These are phyloP conservation scores for Tigriopus japonicus DNA, from an alignment of 1,140 invertebrate species.

Conservation along the genomic window DNA sequence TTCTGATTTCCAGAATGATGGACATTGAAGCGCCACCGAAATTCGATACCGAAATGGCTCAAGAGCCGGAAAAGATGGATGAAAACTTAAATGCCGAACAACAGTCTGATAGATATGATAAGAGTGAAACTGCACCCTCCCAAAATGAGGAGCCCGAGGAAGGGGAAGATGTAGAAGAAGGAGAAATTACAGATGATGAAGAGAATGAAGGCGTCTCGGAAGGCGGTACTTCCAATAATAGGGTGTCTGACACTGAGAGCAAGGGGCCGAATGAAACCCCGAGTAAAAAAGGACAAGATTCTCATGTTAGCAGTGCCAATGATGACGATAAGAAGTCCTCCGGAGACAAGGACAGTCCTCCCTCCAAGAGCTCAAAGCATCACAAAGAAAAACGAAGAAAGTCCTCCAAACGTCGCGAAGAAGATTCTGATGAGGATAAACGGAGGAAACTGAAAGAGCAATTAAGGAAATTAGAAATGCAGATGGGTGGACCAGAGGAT, in stretches of 20 bases:
- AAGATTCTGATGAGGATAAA: slow-evolving; percentile 7
- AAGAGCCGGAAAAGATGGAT: no score
- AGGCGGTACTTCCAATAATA: no score
- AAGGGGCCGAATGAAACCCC: neutral
- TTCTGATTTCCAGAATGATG: no score
- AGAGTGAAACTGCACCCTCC: no score
- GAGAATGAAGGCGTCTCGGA: slow-evolving; percentile 10
- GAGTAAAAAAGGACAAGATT: neutral
- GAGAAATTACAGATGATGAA: slow-evolving; percentile 16
- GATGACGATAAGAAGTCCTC: neutral
- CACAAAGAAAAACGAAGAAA: no score
- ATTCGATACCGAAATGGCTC: no score
- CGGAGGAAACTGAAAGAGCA: slow-evolving; percentile 3
- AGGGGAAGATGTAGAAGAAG: slow-evolving; percentile 15
- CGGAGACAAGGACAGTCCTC: neutral
- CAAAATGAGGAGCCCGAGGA: neutral
- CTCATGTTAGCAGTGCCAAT: neutral
- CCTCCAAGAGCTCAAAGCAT: neutral
- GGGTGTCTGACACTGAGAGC: no score
- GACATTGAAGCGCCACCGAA: no score
- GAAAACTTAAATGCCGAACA: no score
- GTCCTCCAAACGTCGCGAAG: no score
- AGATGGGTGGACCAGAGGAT: neutral
- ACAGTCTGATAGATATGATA: no score
- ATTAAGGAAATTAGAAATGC: neutral